Conservation (phyloP, 1,140 invertebrate genomes). For the Drosophila busckii region DNA sequence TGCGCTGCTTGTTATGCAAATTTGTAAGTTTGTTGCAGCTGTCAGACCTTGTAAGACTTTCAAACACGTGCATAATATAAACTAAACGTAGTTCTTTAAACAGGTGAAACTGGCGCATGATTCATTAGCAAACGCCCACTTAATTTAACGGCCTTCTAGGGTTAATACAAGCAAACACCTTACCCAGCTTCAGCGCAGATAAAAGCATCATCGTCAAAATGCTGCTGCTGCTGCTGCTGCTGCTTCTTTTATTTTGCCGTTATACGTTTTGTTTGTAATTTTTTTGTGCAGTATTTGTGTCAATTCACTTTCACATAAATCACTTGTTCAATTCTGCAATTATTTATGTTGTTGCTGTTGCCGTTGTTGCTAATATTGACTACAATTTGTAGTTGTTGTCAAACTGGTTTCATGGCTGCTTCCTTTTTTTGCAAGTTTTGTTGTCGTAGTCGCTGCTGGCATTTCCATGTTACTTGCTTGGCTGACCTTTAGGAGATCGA, state of each 20-base stretch:
- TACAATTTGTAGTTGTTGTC: slow-evolving; percentile 57
- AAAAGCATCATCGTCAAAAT: slow-evolving; percentile 79
- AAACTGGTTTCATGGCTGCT: slow-evolving; percentile 70
- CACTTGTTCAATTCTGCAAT: slow-evolving; percentile 37
- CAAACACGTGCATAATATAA: slow-evolving; percentile 72
- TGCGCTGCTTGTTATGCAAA: slow-evolving; percentile 58
- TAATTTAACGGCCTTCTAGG: no score
- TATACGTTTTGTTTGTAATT: slow-evolving; percentile 12
- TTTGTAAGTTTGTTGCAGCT: slow-evolving; percentile 42
- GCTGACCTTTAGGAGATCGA: slow-evolving; percentile 66
- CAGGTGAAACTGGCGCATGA: slow-evolving; percentile 62
- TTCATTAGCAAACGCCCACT: slow-evolving; percentile 52
- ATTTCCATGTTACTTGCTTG: slow-evolving; percentile 52
- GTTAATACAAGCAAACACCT: slow-evolving; percentile 48
- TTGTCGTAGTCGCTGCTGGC: slow-evolving; percentile 48
- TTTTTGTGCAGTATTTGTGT: slow-evolving; percentile 51
- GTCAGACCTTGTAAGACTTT: slow-evolving; percentile 58
- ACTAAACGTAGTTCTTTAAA: background rate
- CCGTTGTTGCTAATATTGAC: slow-evolving; percentile 31
- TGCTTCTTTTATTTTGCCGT: slow-evolving; percentile 8
- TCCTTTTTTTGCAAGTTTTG: slow-evolving; percentile 71
- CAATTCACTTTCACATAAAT: slow-evolving; percentile 72
- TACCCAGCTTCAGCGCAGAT: slow-evolving; percentile 78
- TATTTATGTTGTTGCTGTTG: slow-evolving; percentile 22
- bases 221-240: slow-evolving; percentile 35